Base-by-base conservation (phyloP, 2,797 vertebrate species). In the Notamacropus eugenii region DNA sequence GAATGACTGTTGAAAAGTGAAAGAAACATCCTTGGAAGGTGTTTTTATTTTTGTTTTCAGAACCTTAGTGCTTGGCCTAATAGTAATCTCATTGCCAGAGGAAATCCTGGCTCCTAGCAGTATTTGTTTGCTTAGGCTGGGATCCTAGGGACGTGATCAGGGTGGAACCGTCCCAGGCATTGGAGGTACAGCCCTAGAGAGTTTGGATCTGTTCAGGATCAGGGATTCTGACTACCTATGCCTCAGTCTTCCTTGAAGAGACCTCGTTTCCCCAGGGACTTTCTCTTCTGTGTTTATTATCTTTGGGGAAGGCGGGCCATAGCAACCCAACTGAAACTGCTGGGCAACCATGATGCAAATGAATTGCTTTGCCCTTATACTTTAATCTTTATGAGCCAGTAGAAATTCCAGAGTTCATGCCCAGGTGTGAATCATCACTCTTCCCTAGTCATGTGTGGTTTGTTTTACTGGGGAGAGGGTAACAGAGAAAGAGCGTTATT, bases 81-180 rank as follows among this genome's bases (percentile, higher is more conserved):
- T 28, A 91, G 29, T 50, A 58, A 59, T 55, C 67, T 19, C 90
- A 92, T 46, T 14, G 54, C 11, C 0, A 22, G 28, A 55, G 95
- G 92, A 97, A 93, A 95, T 90, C 91, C 94, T 95, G 91, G 67
- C 95, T 58, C 93, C 46, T 90, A 14, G 57, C 24, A 46, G 54
- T 55, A 16, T 27, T 74, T 90, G 40, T 19, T 87, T 87, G 74
- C 40, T 87, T 90, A 90, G 87, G n/a, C 92, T 52, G 31, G 29
- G 28, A 92, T 90, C 24, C 56, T 92, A 95, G 87, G 92, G 31
- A 92, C 67, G 56, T 14, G 34, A 62, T 62, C 12, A 12, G 1
- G 34, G 29, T 90, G 94, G 59, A 91, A 22, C 94, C 95, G 92
- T 93, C 93, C 92, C 8, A 56, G 54, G n/a, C 28, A n/a, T n/a